Evolutionary conservation across 92 coral and sea anemone species (phyloP).

Genomic region (Siderastrea radians): DNA sequence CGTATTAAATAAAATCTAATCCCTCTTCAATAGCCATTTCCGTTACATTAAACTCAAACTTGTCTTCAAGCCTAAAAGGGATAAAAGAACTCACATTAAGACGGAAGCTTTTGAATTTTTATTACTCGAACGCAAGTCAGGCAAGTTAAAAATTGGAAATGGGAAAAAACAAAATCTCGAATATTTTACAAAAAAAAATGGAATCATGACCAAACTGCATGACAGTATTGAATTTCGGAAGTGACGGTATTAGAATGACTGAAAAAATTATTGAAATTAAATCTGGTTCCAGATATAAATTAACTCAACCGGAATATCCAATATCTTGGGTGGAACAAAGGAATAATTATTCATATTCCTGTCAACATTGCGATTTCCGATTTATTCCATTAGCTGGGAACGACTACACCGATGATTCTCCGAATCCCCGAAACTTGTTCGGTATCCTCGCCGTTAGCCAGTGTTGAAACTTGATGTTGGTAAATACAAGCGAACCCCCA

Average conservation of each 20-base stretch:
- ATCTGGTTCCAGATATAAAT: too few relatives aligned
- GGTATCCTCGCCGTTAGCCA: too few relatives aligned
- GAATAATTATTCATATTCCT: neutral
- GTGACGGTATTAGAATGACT: too few relatives aligned
- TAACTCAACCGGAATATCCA: too few relatives aligned
- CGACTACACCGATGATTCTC: neutral
- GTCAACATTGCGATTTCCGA: neutral
- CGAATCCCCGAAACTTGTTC: conserved; percentile 3
- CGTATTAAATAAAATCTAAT: neutral
- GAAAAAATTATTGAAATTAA: too few relatives aligned
- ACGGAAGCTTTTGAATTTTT: neutral
- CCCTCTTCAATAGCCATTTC: conserved; percentile 2
- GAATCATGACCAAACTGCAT: neutral
- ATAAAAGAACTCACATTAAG: neutral
- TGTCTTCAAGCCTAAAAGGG: neutral
- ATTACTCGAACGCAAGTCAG: neutral
- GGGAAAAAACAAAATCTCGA: neutral
- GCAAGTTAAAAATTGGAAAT: neutral
- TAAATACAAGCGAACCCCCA: too few relatives aligned
- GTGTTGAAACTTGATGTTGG: too few relatives aligned
- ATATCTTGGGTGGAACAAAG: neutral
- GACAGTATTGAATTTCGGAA: too few relatives aligned
- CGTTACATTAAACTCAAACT: neutral
- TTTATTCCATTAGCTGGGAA: neutral
- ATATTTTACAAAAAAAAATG: neutral